Conservation (phyloP, 2,888 invertebrate species). For the Mythimna impura region DNA sequence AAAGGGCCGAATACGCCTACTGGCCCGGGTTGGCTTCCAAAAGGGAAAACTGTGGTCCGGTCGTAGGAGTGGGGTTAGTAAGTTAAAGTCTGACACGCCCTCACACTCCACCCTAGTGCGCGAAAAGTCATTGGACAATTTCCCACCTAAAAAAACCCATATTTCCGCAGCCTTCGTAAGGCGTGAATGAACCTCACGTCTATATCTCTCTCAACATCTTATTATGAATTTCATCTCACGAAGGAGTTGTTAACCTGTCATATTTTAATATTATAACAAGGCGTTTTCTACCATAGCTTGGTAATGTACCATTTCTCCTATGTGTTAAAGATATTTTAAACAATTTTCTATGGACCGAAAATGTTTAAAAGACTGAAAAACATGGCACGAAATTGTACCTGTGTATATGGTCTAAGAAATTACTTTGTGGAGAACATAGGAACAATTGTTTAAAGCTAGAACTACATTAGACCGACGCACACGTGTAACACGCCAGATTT, state of each 20-base stretch:
- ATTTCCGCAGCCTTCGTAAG: background rate
- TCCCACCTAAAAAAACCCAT: too few species aligned
- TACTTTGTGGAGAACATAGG: background rate
- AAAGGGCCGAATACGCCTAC: too few species aligned
- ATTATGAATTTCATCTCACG: slow-evolving; percentile 26
- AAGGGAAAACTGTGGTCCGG: too few species aligned
- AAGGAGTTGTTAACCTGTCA: slow-evolving; percentile 20
- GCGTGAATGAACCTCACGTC: slow-evolving; percentile 30
- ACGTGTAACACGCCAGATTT: too few species aligned
- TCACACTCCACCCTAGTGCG: too few species aligned
- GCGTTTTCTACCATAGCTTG: background rate
- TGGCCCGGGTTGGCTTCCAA: too few species aligned
- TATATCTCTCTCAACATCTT: background rate
- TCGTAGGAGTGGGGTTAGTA: too few species aligned
- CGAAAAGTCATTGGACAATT: too few species aligned
- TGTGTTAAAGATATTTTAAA: slow-evolving; percentile 1
- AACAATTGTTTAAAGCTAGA: too few species aligned
- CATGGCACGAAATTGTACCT: background rate
- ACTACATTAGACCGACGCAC: too few species aligned
- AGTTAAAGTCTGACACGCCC: too few species aligned
- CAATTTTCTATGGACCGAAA: slow-evolving; percentile 10
- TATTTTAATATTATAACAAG: slow-evolving; percentile 26
- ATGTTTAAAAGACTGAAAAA: background rate
- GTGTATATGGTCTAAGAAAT: slow-evolving; percentile 3
- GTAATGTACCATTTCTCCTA: background rate